Percentiles rank a stretch among this genome's conserved stretches.
Conservation (phyloP, 1,140 invertebrate species). For the Ylistrum balloti region DNA sequence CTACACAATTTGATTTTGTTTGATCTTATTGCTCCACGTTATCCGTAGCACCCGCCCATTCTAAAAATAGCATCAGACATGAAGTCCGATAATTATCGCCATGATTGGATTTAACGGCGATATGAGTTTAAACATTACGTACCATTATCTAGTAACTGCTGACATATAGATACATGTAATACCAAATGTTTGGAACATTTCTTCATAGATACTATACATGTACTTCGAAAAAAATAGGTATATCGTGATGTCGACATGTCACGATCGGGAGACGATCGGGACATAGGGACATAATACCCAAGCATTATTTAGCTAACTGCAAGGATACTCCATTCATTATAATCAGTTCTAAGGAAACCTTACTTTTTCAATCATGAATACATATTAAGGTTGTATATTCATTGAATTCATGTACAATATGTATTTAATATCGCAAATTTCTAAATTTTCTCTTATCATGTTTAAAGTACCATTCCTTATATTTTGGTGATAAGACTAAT, state of each 20-base stretch:
- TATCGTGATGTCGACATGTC: background rate
- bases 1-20: background rate
- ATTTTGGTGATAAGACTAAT: no score
- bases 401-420: no score
- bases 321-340: no score
- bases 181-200: background rate
- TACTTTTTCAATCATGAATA: no score
- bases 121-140: no score
- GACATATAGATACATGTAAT: background rate
- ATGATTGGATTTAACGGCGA: background rate
- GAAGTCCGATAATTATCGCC: background rate
- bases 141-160: background rate
- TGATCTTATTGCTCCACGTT: background rate
- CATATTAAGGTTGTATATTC: no score
- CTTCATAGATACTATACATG: background rate
- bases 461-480: no score
- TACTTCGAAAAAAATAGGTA: background rate
- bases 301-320: no score
- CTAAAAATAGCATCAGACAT: background rate
- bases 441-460: no score
- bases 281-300: background rate
- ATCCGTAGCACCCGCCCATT: background rate
- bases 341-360: no score
- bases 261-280: background rate
- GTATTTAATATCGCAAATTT: no score